These are phyloP conservation scores for Rhinichthys osculus DNA, from an alignment of 2,797 vertebrate species.

Conservation along the genomic window DNA sequence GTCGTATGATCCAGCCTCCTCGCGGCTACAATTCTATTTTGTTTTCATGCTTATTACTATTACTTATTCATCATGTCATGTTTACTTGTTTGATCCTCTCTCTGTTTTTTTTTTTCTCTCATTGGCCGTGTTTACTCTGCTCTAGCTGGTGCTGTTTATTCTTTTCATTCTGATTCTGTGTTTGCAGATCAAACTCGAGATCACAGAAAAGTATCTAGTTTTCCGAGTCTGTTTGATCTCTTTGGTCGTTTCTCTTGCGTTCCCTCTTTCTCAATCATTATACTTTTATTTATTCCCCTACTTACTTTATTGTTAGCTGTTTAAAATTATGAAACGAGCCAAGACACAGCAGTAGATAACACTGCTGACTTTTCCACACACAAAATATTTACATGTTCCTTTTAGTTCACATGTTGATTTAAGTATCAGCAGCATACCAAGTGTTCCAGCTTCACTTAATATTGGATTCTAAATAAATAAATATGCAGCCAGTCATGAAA, in stretches of 20 bases:
- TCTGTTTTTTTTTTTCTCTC: constrained; percentile 47
- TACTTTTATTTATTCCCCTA: constrained; percentile 53
- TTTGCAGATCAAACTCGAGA: constrained; percentile 22
- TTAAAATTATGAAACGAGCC: neutral
- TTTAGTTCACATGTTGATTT: constrained; percentile 14
- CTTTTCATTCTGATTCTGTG: constrained; percentile 23
- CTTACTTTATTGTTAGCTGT: neutral
- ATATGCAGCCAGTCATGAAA: neutral
- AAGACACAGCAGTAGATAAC: neutral
- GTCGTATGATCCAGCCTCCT: neutral
- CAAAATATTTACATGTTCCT: neutral
- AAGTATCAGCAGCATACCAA: neutral
- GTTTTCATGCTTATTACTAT: neutral
- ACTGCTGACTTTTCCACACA: neutral
- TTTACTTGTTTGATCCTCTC: constrained; percentile 15
- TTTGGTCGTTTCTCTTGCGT: neutral
- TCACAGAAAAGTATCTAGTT: constrained; percentile 3
- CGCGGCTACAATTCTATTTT: neutral
- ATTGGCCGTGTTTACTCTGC: constrained; percentile 32
- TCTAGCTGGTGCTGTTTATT: constrained; percentile 52
- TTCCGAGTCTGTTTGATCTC: constrained; percentile 30
- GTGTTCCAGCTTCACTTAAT: neutral
- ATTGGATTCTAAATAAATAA: constrained; percentile 1
- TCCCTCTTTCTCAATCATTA: constrained; percentile 2
- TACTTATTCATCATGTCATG: constrained; percentile 4